Evolutionary conservation across 2,888 invertebrate species (phyloP).

Genomic region (Dicyrtomina minuta): DNA sequence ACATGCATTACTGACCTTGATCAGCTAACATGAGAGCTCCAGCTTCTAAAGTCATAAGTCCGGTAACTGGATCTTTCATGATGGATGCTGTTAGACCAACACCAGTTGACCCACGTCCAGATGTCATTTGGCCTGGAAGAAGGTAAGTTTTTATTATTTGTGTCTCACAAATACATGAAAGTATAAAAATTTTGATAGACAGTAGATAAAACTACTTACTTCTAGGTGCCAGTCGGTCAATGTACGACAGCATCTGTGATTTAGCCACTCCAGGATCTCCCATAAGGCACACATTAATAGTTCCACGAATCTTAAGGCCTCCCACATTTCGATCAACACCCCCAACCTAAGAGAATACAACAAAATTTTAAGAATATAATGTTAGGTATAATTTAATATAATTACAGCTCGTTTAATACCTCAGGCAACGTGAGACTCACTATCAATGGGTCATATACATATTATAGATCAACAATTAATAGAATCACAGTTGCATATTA

Average conservation of each 20-base stretch:
- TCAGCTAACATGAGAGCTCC: slow-evolving; percentile 96
- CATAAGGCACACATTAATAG: slow-evolving; percentile 98
- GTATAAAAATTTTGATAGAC: not conserved
- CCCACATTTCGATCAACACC: slow-evolving; percentile 86
- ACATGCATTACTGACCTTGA: slow-evolving; percentile 64
- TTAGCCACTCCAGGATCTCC: slow-evolving; percentile 99
- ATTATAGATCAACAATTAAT: too few species aligned
- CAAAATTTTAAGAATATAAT: not conserved
- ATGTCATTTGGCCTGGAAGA: slow-evolving; percentile 79
- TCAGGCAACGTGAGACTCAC: too few species aligned
- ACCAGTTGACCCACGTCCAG: slow-evolving; percentile 93
- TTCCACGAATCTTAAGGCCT: slow-evolving; percentile 96
- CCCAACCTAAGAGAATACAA: slow-evolving; percentile 59
- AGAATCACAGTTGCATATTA: not conserved
- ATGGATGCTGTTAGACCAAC: slow-evolving; percentile 99
- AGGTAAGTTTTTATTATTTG: not conserved
- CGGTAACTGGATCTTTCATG: slow-evolving; percentile 94
- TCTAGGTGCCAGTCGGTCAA: slow-evolving; percentile 87
- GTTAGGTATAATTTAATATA: too few species aligned
- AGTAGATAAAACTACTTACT: slow-evolving; percentile 60
- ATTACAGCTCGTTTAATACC: too few species aligned
- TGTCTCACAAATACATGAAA: too few species aligned
- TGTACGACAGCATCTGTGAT: slow-evolving; percentile 92
- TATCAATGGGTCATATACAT: too few species aligned
- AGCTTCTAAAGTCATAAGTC: slow-evolving; percentile 95